phyloP scores from a whole-genome alignment of 2,113 vertebrate species.

The Aegypius monachus region DNA sequence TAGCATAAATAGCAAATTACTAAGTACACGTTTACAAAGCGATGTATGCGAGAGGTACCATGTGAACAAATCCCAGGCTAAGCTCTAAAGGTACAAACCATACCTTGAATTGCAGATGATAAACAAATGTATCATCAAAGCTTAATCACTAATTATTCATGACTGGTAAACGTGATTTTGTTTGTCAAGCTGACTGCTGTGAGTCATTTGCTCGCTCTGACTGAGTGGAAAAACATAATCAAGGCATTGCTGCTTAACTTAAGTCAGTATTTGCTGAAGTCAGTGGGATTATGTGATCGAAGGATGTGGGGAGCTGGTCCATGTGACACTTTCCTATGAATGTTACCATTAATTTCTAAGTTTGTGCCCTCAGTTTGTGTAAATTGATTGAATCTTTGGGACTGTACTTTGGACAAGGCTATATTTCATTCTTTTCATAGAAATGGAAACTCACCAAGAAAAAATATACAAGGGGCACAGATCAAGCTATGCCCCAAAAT shows the following conservation, averaged over 20 bases:
- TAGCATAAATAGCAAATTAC: not conserved
- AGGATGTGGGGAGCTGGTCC: not conserved
- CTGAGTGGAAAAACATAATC: not conserved
- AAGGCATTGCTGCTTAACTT: not conserved
- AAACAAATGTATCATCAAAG: not conserved
- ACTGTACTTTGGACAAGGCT: not conserved
- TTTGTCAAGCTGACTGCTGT: not conserved
- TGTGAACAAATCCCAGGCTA: not conserved
- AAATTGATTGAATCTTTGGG: not conserved
- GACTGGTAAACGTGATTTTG: not conserved
- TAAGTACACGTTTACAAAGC: not conserved
- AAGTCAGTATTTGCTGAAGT: not conserved
- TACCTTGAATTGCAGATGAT: not conserved
- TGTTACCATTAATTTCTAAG: not conserved
- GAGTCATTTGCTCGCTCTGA: not conserved
- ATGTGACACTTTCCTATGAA: not conserved
- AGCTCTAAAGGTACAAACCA: not conserved
- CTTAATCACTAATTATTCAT: not conserved
- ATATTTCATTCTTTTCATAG: not conserved
- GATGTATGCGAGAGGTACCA: not conserved
- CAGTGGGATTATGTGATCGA: not conserved
- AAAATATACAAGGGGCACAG: rapidly evolving
- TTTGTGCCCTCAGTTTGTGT: not conserved
- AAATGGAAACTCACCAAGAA: not conserved
- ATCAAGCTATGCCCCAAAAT: not conserved